Percentiles rank a stretch among this genome's conserved stretches.
Conservation (phyloP, 2,113 vertebrate genomes). For the Coturnix japonica region DNA sequence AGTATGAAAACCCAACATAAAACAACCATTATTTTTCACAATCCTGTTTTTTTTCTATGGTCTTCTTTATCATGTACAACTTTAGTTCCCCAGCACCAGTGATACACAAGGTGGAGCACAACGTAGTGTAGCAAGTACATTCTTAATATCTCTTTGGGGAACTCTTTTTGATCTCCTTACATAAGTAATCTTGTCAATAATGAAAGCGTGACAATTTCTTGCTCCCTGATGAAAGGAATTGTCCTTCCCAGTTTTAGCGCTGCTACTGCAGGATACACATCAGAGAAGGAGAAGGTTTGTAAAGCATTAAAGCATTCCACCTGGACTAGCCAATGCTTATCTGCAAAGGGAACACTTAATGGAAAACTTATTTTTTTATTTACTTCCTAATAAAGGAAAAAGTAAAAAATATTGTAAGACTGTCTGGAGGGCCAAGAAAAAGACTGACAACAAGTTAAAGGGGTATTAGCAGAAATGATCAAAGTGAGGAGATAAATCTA, state of each 20-base stretch:
- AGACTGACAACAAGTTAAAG: background rate
- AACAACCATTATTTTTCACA: background rate
- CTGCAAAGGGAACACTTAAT: background rate
- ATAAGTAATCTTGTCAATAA: conserved; percentile 26
- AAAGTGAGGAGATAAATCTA: conserved; percentile 2
- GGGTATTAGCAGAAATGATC: background rate
- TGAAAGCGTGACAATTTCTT: background rate
- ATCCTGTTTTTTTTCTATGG: background rate
- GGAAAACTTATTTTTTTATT: background rate
- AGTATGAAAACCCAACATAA: background rate
- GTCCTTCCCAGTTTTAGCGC: background rate
- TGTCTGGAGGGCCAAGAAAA: background rate
- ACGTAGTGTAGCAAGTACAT: background rate
- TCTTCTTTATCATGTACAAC: background rate
- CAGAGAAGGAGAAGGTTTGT: background rate
- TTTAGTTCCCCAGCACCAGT: background rate
- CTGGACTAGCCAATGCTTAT: background rate
- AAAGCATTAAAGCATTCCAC: background rate
- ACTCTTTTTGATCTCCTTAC: conserved; percentile 32
- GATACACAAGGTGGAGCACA: background rate
- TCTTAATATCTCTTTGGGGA: background rate
- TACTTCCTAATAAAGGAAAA: background rate
- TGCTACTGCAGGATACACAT: background rate
- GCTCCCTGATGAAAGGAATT: background rate
- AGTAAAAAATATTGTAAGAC: background rate